Conservation (phyloP, 2,113 vertebrate genomes). For the Phrynosoma blainvillii region DNA sequence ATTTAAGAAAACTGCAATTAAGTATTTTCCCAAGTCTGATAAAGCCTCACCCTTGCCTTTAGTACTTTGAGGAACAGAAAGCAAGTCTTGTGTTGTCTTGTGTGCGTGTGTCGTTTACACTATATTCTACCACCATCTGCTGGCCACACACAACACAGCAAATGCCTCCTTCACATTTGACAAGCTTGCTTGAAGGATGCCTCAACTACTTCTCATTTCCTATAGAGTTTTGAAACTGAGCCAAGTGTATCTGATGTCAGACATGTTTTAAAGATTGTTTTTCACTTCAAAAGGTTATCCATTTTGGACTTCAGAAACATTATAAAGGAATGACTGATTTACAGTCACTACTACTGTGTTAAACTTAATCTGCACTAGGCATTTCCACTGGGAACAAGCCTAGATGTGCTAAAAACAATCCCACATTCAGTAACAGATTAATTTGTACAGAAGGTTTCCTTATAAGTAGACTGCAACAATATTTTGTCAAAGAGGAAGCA, state of each 20-base stretch:
- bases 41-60: neutral
- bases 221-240: neutral
- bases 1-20: conserved; percentile 29
- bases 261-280: neutral
- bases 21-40: conserved; percentile 14
- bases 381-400: neutral
- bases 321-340: neutral
- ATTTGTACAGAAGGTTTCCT: neutral
- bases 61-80: neutral
- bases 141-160: conserved; percentile 58
- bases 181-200: neutral
- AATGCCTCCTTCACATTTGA: accelerated
- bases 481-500: neutral
- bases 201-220: neutral
- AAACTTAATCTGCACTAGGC: neutral
- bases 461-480: neutral
- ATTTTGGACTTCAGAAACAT: neutral
- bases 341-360: neutral
- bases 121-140: conserved; percentile 75
- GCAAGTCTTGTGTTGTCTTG: neutral
- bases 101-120: conserved; percentile 10
- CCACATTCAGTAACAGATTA: neutral
- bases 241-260: neutral
- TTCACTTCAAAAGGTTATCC: neutral
- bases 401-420: neutral